Evolutionary conservation across 2,113 vertebrate genomes (phyloP).

Genomic region (Caloenas nicobarica): DNA sequence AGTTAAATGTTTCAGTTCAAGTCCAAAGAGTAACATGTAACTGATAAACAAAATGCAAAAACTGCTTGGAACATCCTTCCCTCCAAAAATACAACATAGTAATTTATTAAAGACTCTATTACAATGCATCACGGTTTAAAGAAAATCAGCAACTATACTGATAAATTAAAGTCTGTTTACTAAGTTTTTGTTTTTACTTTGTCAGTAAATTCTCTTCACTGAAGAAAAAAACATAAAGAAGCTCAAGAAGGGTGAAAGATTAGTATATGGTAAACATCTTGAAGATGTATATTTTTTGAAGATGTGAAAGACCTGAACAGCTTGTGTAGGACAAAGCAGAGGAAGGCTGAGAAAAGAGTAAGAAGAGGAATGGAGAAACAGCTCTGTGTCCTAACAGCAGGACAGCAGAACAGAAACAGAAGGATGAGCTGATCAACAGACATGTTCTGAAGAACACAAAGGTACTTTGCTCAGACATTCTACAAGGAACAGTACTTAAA

Average conservation of each 20-base stretch:
- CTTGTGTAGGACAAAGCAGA: neutral
- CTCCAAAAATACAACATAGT: neutral
- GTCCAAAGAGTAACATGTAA: neutral
- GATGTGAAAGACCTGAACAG: neutral
- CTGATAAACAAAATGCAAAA: neutral
- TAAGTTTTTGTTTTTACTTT: neutral
- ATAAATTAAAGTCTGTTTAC: neutral
- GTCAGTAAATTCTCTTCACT: neutral
- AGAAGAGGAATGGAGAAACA: neutral
- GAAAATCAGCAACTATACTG: neutral
- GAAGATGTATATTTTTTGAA: neutral
- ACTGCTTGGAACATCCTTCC: neutral
- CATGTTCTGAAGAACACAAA: neutral
- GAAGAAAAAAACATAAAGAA: neutral
- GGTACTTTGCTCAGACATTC: neutral
- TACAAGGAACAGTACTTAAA: neutral
- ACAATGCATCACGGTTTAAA: neutral
- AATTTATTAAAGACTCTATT: neutral
- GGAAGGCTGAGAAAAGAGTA: neutral
- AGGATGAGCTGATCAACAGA: neutral
- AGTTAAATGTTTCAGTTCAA: neutral
- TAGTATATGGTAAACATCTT: neutral
- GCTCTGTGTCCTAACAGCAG: neutral
- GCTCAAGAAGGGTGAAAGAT: neutral
- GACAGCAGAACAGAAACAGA: neutral